phyloP scores from a whole-genome alignment of 2,888 invertebrate species.

The Calliphora vomitoria region DNA sequence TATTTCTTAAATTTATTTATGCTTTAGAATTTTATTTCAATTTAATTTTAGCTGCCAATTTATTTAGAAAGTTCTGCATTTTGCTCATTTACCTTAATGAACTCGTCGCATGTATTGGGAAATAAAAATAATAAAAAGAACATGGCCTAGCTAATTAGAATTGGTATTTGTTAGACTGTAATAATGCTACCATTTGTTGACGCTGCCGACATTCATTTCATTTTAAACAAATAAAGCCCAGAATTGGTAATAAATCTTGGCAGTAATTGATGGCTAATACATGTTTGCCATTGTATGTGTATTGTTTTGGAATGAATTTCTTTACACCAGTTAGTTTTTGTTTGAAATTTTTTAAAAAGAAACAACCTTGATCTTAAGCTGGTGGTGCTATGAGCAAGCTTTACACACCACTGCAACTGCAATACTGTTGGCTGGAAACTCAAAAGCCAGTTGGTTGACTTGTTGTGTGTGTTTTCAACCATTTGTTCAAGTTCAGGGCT shows the following conservation, averaged over 20 bases:
- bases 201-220: not conserved
- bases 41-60: not conserved
- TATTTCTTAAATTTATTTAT: no score
- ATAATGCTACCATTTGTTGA: not conserved
- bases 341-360: not conserved
- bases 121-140: no score
- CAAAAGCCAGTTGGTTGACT: constrained; percentile 18
- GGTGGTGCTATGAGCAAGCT: not conserved
- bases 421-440: constrained; percentile 8
- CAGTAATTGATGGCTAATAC: constrained; percentile 43
- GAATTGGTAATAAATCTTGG: constrained; percentile 57
- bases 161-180: not conserved
- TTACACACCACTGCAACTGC: not conserved
- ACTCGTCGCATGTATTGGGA: no score
- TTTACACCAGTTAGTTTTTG: not conserved
- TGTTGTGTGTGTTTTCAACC: not conserved
- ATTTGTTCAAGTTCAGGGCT: constrained; percentile 70
- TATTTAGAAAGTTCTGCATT: not conserved
- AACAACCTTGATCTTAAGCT: constrained; percentile 9
- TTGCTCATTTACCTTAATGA: no score
- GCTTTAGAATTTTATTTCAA: no score
- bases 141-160: constrained; percentile 8
- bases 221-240: not conserved
- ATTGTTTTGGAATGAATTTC: not conserved
- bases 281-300: constrained; percentile 5